Evolutionary conservation across 1,140 invertebrate genomes (phyloP).

Genomic region (Temnothorax nylanderi): DNA sequence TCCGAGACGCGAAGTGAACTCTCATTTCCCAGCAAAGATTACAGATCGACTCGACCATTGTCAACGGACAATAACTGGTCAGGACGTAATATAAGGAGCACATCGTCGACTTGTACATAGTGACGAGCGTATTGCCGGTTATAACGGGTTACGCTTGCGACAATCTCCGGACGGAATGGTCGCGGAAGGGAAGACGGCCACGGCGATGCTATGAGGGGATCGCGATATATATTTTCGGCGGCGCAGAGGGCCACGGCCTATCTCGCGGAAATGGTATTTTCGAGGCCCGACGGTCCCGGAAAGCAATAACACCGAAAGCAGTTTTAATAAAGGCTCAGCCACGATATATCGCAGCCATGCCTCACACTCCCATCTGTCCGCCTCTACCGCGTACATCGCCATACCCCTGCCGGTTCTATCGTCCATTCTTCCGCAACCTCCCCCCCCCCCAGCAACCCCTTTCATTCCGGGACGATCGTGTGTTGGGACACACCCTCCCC

Average conservation of each 20-base stretch:
- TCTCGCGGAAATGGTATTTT: conserved; percentile 77
- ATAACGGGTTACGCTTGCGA: conserved; percentile 57
- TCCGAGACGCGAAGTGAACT: conserved; percentile 29
- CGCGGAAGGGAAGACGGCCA: background rate
- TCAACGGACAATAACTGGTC: conserved; percentile 64
- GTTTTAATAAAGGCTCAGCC: conserved; percentile 78
- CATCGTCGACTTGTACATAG: conserved; percentile 65
- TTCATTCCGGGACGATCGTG: conserved; percentile 48
- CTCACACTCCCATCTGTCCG: conserved; percentile 69
- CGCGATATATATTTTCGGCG: conserved; percentile 66
- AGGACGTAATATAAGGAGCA: conserved; percentile 67
- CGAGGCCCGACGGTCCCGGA: conserved; percentile 76
- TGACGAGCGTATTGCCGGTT: conserved; percentile 71
- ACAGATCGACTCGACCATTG: conserved; percentile 51
- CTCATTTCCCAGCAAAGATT: conserved; percentile 29
- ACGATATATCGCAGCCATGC: conserved; percentile 75
- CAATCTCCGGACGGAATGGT: conserved; percentile 21
- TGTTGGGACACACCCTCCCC: background rate
- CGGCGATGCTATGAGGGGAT: background rate
- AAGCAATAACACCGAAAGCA: conserved; percentile 79
- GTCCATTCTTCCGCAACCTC: conserved; percentile 64
- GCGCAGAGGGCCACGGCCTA: conserved; percentile 65
- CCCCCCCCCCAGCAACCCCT: conserved; percentile 29
- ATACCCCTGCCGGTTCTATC: conserved; percentile 49
- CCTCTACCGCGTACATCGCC: conserved; percentile 54